phyloP scores from a whole-genome alignment of 2,797 vertebrate species.

The Pampus argenteus region DNA sequence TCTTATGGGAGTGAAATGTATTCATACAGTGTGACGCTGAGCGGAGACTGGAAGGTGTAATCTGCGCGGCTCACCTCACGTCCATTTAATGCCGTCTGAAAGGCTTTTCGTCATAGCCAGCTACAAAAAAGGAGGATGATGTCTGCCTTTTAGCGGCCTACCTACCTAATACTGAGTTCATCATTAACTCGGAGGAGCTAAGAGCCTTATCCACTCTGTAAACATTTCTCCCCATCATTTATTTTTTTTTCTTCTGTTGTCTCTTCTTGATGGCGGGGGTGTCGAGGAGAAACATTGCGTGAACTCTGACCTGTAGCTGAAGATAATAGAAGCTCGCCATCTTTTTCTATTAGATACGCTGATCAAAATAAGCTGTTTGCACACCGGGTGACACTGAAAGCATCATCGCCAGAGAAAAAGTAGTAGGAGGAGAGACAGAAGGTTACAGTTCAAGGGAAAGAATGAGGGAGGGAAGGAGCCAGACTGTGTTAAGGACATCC shows the following conservation, averaged over 20 bases:
- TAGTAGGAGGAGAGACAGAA: conserved; percentile 57
- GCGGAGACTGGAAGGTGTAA: conserved; percentile 32
- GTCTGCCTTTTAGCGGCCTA: conserved; percentile 34
- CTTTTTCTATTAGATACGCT: conserved; percentile 16
- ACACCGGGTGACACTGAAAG: conserved; percentile 28
- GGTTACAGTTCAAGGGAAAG: conserved; percentile 77
- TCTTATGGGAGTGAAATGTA: conserved; percentile 20
- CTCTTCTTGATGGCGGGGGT: conserved; percentile 14
- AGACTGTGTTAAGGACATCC: conserved; percentile 37
- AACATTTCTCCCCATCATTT: conserved; percentile 65
- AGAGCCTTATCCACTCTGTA: conserved; percentile 54
- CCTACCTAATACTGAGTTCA: conserved; percentile 48
- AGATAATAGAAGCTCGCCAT: conserved; percentile 19
- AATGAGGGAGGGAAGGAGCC: conserved; percentile 70
- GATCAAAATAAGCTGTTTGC: conserved; percentile 23
- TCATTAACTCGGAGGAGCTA: conserved; percentile 65
- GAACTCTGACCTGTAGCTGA: conserved; percentile 41
- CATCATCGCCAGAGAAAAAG: conserved; percentile 27
- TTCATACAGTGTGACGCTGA: conserved; percentile 15
- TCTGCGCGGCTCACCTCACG: conserved; percentile 41
- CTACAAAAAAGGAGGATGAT: conserved; percentile 23
- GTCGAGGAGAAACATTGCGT: conserved; percentile 29
- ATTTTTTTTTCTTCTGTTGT: conserved; percentile 29
- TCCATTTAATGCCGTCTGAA: conserved; percentile 30
- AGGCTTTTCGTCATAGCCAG: conserved; percentile 27